A percentile compares a stretch with the other conserved stretches of the same genome.
Evolutionary conservation across 2,113 vertebrate species (phyloP).

Genomic region (Anseranas semipalmata): DNA sequence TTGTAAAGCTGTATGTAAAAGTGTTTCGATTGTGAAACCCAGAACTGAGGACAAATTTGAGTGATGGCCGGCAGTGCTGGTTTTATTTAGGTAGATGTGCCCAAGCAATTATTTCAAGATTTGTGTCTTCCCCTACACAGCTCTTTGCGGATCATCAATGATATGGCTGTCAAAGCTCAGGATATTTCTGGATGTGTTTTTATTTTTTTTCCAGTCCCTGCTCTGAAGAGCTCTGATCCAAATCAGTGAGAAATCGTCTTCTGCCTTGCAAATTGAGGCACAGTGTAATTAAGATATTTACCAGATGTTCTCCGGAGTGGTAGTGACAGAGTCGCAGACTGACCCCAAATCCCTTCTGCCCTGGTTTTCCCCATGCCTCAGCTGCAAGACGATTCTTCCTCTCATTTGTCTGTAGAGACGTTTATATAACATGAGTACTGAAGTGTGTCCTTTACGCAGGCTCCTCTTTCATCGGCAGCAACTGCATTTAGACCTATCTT

Average conservation of each 20-base stretch:
- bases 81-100: neutral
- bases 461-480: neutral
- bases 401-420: neutral
- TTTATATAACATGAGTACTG: neutral
- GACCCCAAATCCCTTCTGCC: neutral
- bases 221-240: neutral
- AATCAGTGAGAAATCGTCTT: neutral
- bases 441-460: neutral
- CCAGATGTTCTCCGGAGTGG: neutral
- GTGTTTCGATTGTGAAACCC: neutral
- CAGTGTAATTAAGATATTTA: neutral
- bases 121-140: neutral
- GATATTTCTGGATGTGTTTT: neutral
- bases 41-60: neutral
- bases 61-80: too few species aligned
- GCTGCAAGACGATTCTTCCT: neutral
- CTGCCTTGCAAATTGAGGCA: neutral
- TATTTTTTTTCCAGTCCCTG: neutral
- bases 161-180: neutral
- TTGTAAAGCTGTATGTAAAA: neutral
- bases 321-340: neutral
- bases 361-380: neutral
- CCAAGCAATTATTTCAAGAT: neutral
- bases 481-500: neutral
- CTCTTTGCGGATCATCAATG: rapidly evolving